phyloP scores from a whole-genome alignment of 2,113 vertebrate genomes.

The Merops nubicus region DNA sequence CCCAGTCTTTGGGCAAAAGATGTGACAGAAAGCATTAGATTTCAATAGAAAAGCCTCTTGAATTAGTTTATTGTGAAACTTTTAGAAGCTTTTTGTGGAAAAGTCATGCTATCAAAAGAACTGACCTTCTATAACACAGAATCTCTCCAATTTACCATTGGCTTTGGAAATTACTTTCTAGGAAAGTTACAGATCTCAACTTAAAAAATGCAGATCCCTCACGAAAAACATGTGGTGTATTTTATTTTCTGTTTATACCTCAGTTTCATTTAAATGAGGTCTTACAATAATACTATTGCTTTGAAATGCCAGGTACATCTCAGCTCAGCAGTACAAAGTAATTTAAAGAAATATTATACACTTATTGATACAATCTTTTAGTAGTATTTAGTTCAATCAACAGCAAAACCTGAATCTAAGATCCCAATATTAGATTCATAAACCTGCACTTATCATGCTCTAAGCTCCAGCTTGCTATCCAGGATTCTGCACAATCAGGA shows the following conservation, averaged over 20 bases:
- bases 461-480: neutral
- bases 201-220: neutral
- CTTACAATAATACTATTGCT: neutral
- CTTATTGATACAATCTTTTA: neutral
- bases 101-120: neutral
- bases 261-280: neutral
- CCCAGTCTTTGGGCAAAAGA: conserved; percentile 22
- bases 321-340: neutral
- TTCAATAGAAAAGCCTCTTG: conserved; percentile 13
- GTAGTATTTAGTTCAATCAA: neutral
- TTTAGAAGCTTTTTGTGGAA: neutral
- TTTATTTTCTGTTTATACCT: neutral
- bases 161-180: neutral
- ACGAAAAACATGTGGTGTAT: neutral
- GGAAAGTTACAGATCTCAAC: neutral
- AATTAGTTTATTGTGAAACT: conserved; percentile 2
- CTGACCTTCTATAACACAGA: neutral
- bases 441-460: neutral
- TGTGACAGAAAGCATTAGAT: conserved; percentile 59
- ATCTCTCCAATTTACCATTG: neutral
- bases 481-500: neutral
- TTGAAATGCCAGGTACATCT: neutral
- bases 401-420: neutral
- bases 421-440: neutral
- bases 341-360: neutral